phyloP scores from a whole-genome alignment of 2,797 vertebrate genomes.

The Eulemur mongoz region DNA sequence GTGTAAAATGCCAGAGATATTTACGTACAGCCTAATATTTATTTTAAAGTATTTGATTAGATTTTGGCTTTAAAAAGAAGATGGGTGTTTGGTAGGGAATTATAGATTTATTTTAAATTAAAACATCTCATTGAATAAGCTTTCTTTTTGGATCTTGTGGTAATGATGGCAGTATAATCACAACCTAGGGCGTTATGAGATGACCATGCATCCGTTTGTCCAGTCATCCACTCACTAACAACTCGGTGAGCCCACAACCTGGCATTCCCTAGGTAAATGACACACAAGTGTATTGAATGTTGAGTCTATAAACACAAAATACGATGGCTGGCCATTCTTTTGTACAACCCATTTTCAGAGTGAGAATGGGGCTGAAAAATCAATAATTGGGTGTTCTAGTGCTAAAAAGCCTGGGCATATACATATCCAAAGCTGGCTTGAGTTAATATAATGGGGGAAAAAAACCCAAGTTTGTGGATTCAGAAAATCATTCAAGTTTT shows the following conservation, averaged over 20 bases:
- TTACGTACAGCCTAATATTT: background rate
- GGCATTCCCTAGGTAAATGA: background rate
- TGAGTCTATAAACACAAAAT: background rate
- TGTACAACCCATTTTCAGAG: background rate
- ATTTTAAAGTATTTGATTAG: conserved; percentile 39
- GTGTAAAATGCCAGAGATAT: background rate
- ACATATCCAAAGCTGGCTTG: background rate
- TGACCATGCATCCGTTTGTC: background rate
- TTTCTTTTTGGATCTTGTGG: background rate
- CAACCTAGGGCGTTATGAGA: background rate
- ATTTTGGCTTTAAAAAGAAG: conserved; percentile 16
- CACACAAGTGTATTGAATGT: background rate
- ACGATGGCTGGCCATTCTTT: background rate
- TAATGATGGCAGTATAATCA: background rate
- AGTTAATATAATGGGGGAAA: background rate
- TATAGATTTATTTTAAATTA: conserved; percentile 31
- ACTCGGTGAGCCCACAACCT: background rate
- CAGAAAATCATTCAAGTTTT: background rate
- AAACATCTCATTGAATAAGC: background rate
- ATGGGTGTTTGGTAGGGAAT: background rate
- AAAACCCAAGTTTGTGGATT: background rate
- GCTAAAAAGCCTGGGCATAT: background rate
- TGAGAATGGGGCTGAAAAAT: background rate
- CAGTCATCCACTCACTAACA: background rate
- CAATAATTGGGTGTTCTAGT: background rate